phyloP scores from a whole-genome alignment of 2,888 invertebrate genomes.

The Aspidapion aeneum region DNA sequence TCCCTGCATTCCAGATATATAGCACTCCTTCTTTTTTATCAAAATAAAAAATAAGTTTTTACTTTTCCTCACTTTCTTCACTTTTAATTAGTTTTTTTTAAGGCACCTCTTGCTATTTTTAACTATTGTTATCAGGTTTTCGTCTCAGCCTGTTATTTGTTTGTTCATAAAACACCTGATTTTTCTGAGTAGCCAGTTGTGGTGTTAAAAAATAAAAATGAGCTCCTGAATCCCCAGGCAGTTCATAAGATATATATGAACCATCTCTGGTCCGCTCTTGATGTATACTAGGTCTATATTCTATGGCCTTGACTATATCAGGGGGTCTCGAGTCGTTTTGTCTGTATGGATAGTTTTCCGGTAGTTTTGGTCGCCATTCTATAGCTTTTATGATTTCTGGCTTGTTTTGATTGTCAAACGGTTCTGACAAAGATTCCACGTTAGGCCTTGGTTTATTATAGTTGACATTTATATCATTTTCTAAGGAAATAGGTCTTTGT shows the following conservation, averaged over 20 bases:
- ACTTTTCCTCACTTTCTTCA: too few species aligned
- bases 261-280: slow-evolving; percentile 49
- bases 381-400: slow-evolving; percentile 41
- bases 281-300: slow-evolving; percentile 24
- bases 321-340: slow-evolving; percentile 13
- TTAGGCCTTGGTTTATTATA: slow-evolving; percentile 63
- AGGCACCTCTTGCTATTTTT: not conserved
- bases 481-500: slow-evolving; percentile 49
- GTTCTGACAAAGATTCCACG: slow-evolving; percentile 63
- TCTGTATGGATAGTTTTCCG: not conserved
- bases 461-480: slow-evolving; percentile 69
- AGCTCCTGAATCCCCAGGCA: slow-evolving; percentile 73
- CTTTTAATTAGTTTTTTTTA: too few species aligned
- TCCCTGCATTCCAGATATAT: too few species aligned
- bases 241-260: slow-evolving; percentile 66
- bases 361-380: slow-evolving; percentile 25
- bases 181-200: slow-evolving; percentile 50
- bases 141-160: not conserved
- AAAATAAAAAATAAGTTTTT: too few species aligned
- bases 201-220: slow-evolving; percentile 78
- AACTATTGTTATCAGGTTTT: not conserved
- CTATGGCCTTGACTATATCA: slow-evolving; percentile 41
- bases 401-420: slow-evolving; percentile 26
- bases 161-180: not conserved
- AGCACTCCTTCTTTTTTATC: too few species aligned